A percentile compares a stretch with the other conserved stretches of the same genome.
These are phyloP conservation scores for Lepeophtheirus nordmannii DNA, from an alignment of 2,888 invertebrate genomes.

Conservation along the genomic window DNA sequence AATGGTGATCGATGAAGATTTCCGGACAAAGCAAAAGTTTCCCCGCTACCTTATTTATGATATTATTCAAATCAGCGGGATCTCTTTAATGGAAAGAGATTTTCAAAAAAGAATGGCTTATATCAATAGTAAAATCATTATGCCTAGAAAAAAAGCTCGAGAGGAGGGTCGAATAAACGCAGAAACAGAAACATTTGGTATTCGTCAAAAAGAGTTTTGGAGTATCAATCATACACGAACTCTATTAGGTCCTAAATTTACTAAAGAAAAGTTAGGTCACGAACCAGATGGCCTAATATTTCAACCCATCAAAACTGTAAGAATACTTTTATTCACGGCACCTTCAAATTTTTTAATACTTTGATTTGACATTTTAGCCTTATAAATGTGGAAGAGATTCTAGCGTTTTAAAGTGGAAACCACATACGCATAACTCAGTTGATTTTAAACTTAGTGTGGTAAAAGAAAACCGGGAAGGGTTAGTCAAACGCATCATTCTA, in stretches of 20 bases:
- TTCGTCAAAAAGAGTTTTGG: constrained; percentile 82
- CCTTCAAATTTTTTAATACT: too few species aligned
- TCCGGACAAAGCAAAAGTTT: constrained; percentile 45
- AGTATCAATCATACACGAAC: constrained; percentile 53
- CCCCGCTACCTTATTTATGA: constrained; percentile 91
- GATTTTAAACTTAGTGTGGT: constrained; percentile 80
- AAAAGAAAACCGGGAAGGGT: constrained; percentile 55
- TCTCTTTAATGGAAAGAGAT: constrained; percentile 37
- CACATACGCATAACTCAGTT: constrained; percentile 77
- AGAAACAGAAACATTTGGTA: constrained; percentile 68
- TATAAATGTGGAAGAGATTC: constrained; percentile 67
- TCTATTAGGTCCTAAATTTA: constrained; percentile 38
- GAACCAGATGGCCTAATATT: constrained; percentile 97
- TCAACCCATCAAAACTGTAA: constrained; percentile 70
- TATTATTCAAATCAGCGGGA: constrained; percentile 63
- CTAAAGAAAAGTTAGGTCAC: constrained; percentile 50
- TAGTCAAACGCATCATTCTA: constrained; percentile 31
- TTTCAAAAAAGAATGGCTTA: constrained; percentile 63
- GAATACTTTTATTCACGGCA: constrained; percentile 27
- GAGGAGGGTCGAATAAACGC: constrained; percentile 55
- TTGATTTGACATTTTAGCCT: constrained; percentile 39
- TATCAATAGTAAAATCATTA: constrained; percentile 46
- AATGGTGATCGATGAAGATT: constrained; percentile 80
- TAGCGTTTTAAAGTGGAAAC: constrained; percentile 94
- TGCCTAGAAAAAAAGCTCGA: constrained; percentile 54